Conservation (phyloP, 1,140 invertebrate genomes). For the Prorops nasuta region DNA sequence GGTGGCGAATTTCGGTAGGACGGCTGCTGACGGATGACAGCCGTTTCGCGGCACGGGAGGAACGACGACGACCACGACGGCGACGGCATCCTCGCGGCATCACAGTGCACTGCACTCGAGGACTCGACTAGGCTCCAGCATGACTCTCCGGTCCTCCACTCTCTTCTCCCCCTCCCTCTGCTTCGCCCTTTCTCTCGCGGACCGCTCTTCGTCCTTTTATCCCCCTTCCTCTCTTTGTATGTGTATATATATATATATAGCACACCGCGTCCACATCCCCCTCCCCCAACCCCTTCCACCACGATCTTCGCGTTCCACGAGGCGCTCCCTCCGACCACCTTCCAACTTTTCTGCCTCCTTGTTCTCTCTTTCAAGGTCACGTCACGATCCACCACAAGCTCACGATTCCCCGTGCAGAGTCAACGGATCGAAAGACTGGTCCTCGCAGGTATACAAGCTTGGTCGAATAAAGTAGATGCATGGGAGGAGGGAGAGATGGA, state of each 20-base stretch:
- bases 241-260: too few species aligned
- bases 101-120: constrained; percentile 21
- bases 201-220: not conserved
- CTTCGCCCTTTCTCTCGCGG: too few species aligned
- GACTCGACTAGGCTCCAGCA: constrained; percentile 14
- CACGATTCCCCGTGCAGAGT: too few species aligned
- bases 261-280: too few species aligned
- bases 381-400: not conserved
- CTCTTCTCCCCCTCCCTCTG: not conserved
- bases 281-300: not conserved
- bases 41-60: constrained; percentile 19
- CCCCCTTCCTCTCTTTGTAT: not conserved
- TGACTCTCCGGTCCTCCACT: constrained; percentile 6
- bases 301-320: not conserved
- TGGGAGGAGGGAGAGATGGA: too few species aligned
- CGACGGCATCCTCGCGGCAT: constrained; percentile 26
- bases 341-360: not conserved
- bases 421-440: too few species aligned
- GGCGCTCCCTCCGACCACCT: not conserved
- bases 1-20: too few species aligned
- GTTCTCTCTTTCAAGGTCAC: not conserved
- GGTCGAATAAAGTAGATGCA: too few species aligned
- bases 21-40: too few species aligned
- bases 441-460: too few species aligned
- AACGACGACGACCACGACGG: constrained; percentile 11